phyloP scores from a whole-genome alignment of 2,888 invertebrate genomes.

The Agrotis exclamationis region DNA sequence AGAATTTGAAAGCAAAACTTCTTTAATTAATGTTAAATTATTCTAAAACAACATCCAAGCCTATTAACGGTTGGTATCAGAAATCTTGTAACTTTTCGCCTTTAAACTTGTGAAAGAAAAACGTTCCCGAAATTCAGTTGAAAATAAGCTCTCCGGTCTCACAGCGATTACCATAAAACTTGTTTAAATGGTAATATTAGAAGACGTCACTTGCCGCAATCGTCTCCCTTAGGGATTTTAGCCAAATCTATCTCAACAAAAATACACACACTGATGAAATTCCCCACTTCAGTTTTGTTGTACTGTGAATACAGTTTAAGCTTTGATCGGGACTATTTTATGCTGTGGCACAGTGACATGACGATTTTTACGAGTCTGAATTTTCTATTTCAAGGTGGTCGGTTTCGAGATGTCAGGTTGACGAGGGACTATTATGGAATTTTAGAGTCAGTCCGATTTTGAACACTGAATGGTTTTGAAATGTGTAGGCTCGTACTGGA shows the following conservation, averaged over 20 bases:
- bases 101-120: conserved; percentile 86
- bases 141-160: conserved; percentile 86
- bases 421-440: conserved; percentile 68
- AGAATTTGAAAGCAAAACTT: conserved; percentile 75
- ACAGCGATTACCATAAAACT: conserved; percentile 90
- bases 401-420: conserved; percentile 66
- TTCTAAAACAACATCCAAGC: conserved; percentile 84
- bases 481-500: conserved; percentile 14
- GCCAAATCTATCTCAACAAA: conserved; percentile 77
- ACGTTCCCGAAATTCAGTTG: conserved; percentile 84
- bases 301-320: conserved; percentile 35
- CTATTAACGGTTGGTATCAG: conserved; percentile 84
- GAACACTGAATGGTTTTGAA: conserved; percentile 46
- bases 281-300: conserved; percentile 49
- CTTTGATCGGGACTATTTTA: conserved; percentile 24
- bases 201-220: conserved; percentile 87
- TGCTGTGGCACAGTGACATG: conserved; percentile 62
- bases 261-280: conserved; percentile 50
- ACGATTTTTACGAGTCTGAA: conserved; percentile 71
- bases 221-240: conserved; percentile 76
- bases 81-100: conserved; percentile 86
- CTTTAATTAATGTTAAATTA: conserved; percentile 85
- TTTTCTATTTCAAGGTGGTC: conserved; percentile 77
- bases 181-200: conserved; percentile 91
- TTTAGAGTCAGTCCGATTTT: conserved; percentile 59